Evolutionary conservation across 2,113 vertebrate genomes (phyloP).

Genomic region (Nothoprocta perdicaria): DNA sequence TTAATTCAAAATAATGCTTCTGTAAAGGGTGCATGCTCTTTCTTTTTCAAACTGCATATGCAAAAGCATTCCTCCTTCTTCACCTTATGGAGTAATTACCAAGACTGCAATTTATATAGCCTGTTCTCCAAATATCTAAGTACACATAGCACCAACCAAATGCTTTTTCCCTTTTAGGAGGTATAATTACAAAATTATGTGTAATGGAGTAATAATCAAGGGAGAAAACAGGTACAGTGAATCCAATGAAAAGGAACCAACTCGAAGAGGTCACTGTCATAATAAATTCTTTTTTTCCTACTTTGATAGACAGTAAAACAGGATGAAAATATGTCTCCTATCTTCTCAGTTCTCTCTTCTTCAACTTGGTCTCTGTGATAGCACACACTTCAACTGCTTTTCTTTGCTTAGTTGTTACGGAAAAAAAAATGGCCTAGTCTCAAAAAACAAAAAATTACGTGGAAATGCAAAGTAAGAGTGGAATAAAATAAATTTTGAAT

Average conservation of each 20-base stretch:
- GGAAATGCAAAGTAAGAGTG: not conserved
- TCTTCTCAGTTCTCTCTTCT: not conserved
- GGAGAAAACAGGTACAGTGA: not conserved
- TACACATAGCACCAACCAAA: not conserved
- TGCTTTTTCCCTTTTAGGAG: not conserved
- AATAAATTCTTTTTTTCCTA: conserved; percentile 30
- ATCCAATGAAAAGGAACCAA: conserved; percentile 27
- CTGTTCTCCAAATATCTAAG: not conserved
- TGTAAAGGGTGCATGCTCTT: not conserved
- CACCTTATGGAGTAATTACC: not conserved
- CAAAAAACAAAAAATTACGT: not conserved
- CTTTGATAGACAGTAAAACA: conserved; percentile 4
- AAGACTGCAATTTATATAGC: not conserved
- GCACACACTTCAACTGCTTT: not conserved
- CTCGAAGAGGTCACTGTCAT: conserved; percentile 11
- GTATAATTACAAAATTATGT: conserved; percentile 55
- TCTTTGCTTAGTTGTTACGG: not conserved
- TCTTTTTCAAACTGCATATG: not conserved
- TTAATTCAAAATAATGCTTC: not conserved
- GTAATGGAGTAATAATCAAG: conserved; percentile 24
- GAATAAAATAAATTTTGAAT: conserved; percentile 10
- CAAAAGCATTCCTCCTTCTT: not conserved
- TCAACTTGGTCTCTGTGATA: not conserved
- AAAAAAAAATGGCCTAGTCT: conserved; percentile 25
- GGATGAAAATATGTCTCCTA: not conserved